These are phyloP conservation scores for Corythaixoides concolor DNA, from an alignment of 2,113 vertebrate species.

Conservation along the genomic window DNA sequence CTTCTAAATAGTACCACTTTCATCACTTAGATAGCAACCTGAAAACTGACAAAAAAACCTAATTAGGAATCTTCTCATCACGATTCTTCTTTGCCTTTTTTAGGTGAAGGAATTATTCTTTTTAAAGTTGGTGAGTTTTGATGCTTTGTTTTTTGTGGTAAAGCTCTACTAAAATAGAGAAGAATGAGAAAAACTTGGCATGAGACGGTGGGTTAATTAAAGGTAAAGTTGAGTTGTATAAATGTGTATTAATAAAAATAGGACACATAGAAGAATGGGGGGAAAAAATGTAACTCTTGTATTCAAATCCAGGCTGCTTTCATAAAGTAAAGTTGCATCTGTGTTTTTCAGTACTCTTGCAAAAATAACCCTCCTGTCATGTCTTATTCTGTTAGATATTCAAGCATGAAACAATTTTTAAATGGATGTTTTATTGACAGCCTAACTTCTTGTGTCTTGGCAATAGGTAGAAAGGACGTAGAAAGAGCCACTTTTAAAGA, in stretches of 20 bases:
- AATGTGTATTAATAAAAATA: neutral
- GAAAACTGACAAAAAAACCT: neutral
- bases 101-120: neutral
- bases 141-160: neutral
- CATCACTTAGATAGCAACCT: neutral
- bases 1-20: neutral
- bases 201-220: neutral
- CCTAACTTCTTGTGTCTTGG: neutral
- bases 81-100: neutral
- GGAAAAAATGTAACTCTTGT: neutral
- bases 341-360: neutral
- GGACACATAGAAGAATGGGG: neutral
- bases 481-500: constrained; percentile 9
- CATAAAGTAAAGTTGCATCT: neutral
- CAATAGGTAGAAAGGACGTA: neutral
- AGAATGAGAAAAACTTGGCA: neutral
- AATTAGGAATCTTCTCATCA: neutral
- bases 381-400: constrained; percentile 29
- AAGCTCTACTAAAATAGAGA: neutral
- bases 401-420: constrained; percentile 1
- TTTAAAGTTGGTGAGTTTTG: neutral
- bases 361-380: constrained; percentile 4
- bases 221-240: neutral
- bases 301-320: constrained; percentile 4
- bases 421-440: constrained; percentile 10